phyloP scores from a whole-genome alignment of 1,140 invertebrate genomes.

The Drosophila yakuba region DNA sequence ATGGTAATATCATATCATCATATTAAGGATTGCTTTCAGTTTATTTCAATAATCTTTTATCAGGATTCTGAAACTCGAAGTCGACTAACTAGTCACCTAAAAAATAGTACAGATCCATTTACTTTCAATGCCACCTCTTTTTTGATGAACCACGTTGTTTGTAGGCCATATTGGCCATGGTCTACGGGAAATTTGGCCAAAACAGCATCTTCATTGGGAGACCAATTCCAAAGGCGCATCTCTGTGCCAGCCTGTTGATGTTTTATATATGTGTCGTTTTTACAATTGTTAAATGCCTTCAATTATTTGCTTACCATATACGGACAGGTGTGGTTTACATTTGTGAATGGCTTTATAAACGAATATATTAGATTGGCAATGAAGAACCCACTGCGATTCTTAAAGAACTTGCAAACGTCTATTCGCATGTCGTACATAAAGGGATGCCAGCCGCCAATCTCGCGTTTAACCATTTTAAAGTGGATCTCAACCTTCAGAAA shows the following conservation, averaged over 20 bases:
- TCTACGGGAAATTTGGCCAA: slow-evolving; percentile 38
- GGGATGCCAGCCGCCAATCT: slow-evolving; percentile 50
- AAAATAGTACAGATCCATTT: slow-evolving; percentile 28
- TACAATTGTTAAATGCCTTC: no score
- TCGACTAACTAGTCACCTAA: background rate
- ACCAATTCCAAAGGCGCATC: slow-evolving; percentile 3
- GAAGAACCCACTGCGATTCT: slow-evolving; percentile 5
- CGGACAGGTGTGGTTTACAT: slow-evolving; percentile 42
- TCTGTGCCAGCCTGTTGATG: slow-evolving; percentile 2
- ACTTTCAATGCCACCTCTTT: slow-evolving; percentile 1
- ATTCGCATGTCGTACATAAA: slow-evolving; percentile 33
- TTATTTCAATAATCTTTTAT: no score
- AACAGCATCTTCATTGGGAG: slow-evolving; percentile 12
- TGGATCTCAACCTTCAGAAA: background rate
- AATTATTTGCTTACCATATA: slow-evolving; percentile 10
- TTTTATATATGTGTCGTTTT: background rate
- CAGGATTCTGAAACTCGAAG: no score
- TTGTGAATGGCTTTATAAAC: slow-evolving; percentile 13
- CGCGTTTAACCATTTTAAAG: slow-evolving; percentile 23
- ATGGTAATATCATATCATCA: background rate
- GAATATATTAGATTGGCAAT: slow-evolving; percentile 32
- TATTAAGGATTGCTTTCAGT: no score
- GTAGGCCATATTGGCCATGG: slow-evolving; percentile 29
- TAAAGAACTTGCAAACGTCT: slow-evolving; percentile 44
- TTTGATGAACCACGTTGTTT: slow-evolving; percentile 10